These are phyloP conservation scores for Gasterosteus nipponicus DNA, from an alignment of 2,113 vertebrate genomes.

Conservation along the genomic window DNA sequence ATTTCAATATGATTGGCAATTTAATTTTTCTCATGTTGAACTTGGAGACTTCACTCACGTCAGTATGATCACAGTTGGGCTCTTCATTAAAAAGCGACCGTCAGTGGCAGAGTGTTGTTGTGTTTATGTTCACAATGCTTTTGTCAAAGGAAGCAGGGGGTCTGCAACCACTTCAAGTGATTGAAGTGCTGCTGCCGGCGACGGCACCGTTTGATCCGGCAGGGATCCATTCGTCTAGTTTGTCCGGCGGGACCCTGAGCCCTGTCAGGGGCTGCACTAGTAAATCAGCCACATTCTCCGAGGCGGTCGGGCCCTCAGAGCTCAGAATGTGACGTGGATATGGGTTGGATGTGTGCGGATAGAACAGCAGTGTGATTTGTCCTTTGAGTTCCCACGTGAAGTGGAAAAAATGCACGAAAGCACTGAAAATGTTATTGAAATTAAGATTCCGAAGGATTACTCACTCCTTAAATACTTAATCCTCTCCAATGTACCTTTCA, in stretches of 20 bases:
- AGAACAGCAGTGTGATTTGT: neutral
- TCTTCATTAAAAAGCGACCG: slow-evolving; percentile 9
- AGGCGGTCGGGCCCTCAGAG: neutral
- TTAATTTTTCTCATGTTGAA: neutral
- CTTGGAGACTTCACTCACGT: slow-evolving; percentile 14
- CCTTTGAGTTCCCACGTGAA: neutral
- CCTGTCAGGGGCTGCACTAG: slow-evolving; percentile 25
- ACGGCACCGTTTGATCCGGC: slow-evolving; percentile 28
- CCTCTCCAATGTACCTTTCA: neutral
- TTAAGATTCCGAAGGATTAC: neutral
- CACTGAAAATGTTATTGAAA: neutral
- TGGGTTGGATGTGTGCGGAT: neutral
- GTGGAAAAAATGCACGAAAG: neutral
- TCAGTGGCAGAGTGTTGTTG: neutral
- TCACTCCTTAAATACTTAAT: neutral
- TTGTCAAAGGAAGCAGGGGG: neutral
- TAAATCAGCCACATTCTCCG: neutral
- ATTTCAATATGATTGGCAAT: neutral
- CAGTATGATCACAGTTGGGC: slow-evolving; percentile 49
- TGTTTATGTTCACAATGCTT: slow-evolving; percentile 40
- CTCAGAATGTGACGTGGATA: neutral
- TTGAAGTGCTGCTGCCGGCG: slow-evolving; percentile 20
- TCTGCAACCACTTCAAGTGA: slow-evolving; percentile 23
- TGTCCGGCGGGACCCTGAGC: slow-evolving; percentile 16
- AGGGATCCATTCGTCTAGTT: slow-evolving; percentile 48